These are phyloP conservation scores for Chaetura pelagica DNA, from an alignment of 2,113 vertebrate genomes.

Conservation along the genomic window DNA sequence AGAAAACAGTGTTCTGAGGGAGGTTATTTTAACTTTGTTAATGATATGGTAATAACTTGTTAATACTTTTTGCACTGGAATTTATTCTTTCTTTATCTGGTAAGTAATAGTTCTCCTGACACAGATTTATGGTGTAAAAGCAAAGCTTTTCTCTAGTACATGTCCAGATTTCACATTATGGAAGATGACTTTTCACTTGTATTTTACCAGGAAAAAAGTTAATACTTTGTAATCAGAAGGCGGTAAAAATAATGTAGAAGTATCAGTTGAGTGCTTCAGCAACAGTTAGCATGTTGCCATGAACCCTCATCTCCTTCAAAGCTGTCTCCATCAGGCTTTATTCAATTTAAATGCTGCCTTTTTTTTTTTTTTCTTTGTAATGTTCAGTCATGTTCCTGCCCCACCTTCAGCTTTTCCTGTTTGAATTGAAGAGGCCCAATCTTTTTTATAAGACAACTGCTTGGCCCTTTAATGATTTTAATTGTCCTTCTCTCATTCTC, in stretches of 20 bases:
- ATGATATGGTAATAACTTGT: neutral
- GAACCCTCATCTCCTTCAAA: neutral
- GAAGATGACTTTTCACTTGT: neutral
- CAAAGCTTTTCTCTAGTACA: neutral
- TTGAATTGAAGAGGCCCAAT: conserved; percentile 5
- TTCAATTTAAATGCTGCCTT: neutral
- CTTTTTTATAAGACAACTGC: neutral
- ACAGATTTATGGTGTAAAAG: neutral
- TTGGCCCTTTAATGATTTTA: neutral
- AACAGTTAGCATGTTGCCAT: neutral
- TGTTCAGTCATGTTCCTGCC: conserved; percentile 43
- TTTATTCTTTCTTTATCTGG: neutral
- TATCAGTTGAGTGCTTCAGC: neutral
- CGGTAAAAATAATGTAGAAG: neutral
- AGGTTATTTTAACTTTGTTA: neutral
- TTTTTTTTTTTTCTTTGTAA: neutral
- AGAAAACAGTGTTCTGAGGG: neutral
- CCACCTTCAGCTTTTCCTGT: conserved; percentile 55
- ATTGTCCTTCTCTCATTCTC: neutral
- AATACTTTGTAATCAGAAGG: neutral
- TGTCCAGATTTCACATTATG: neutral
- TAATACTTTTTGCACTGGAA: neutral
- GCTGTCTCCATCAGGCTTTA: neutral
- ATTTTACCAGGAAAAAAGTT: neutral
- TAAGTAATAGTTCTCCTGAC: neutral